Evolutionary conservation across 92 coral and sea anemone genomes (phyloP), one percentile per base, ranked within the genome.

Genomic region (Plumapathes pennacea): DNA sequence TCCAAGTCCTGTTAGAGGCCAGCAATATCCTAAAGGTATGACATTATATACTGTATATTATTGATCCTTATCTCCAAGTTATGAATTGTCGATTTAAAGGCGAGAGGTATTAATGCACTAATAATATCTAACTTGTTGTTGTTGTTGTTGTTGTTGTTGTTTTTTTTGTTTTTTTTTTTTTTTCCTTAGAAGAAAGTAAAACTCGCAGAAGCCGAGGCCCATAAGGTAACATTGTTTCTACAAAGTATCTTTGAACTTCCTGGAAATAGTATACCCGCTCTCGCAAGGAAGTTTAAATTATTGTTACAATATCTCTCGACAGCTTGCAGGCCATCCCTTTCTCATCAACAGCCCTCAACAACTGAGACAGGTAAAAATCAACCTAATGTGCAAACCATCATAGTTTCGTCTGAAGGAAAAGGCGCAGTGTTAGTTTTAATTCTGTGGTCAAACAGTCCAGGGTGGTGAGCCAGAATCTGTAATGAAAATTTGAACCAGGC

Each of bases 321-420:
- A 82, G 96, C 72, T 61, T 54, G 95, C 84, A 18, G 97, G 97
- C 15, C 95, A 77, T 37, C 74, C 77, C 28, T 90, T 90, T 57
- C 86, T 87, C 36, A 79, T 90, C 59, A 90, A 81, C 58, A 90
- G 97, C 61, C 81, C 95, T 27, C 96, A 90, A 22, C 97, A 90
- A 60, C 64, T 90, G 7, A 83, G 97, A 75, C 84, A 90, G 95
- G 97, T 83, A 53, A 20, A 68, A n/a, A n/a, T n/a, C n/a, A n/a
- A n/a, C n/a, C n/a, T n/a, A n/a, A n/a, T n/a, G n/a, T n/a, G n/a
- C n/a, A n/a, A n/a, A n/a, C n/a, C n/a, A n/a, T n/a, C n/a, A n/a
- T n/a, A n/a, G n/a, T n/a, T n/a, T n/a, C n/a, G n/a, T n/a, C n/a
- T n/a, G n/a, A n/a, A n/a, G n/a, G n/a, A n/a, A n/a, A n/a, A n/a